Evolutionary conservation across 1,140 invertebrate genomes (phyloP).

Genomic region (Zaprionus lachaisei): DNA sequence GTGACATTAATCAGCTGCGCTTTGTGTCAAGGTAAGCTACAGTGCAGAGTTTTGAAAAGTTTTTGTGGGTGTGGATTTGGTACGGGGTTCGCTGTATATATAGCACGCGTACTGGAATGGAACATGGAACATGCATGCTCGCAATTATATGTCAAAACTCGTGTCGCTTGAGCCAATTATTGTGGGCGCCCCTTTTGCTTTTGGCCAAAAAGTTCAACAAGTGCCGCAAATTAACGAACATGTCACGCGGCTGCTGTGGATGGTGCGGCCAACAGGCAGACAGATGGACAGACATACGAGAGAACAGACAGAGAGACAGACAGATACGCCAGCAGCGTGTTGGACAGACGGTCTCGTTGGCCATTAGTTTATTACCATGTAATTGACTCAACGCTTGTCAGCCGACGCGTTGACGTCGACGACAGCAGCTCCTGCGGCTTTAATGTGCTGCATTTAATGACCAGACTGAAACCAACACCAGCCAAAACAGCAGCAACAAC

Average conservation of each 20-base stretch:
- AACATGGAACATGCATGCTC: not conserved
- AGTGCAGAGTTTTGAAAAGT: not conserved
- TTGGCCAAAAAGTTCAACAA: constrained; percentile 71
- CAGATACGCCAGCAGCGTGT: not conserved
- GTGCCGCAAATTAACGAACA: constrained; percentile 66
- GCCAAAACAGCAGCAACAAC: constrained; percentile 36
- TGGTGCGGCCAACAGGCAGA: constrained; percentile 41
- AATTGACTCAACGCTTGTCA: constrained; percentile 81
- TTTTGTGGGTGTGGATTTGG: not conserved
- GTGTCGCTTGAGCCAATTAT: constrained; percentile 60
- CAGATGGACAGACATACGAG: constrained; percentile 7
- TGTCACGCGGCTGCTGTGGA: constrained; percentile 50
- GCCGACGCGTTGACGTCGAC: constrained; percentile 31
- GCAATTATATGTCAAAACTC: constrained; percentile 21
- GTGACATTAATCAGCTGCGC: not conserved
- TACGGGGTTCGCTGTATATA: no score
- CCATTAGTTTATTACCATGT: constrained; percentile 82
- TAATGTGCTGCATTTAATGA: constrained; percentile 80
- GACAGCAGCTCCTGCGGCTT: constrained; percentile 68
- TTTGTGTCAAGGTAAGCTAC: constrained; percentile 13
- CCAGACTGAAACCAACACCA: constrained; percentile 50
- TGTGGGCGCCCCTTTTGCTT: constrained; percentile 25
- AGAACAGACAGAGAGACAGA: not conserved
- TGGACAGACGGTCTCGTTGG: constrained; percentile 41
- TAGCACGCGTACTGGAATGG: not conserved